A percentile compares a stretch with the other conserved stretches of the same genome.
These are phyloP conservation scores for Ctena decussata DNA, from an alignment of 2,888 invertebrate genomes.

Conservation along the genomic window DNA sequence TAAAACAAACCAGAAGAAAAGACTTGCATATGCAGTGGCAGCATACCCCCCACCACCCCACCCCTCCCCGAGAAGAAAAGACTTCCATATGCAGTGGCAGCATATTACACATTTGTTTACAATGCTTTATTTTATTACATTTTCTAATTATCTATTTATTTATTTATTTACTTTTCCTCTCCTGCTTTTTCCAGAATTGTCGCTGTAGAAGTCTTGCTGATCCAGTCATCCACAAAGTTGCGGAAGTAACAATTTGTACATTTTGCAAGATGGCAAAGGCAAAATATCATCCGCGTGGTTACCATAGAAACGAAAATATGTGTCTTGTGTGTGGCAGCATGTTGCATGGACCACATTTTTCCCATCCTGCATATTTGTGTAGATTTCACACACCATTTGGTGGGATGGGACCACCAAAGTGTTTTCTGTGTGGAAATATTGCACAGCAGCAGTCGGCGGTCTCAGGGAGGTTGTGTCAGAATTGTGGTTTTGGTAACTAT, in stretches of 20 bases:
- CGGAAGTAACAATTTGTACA: slow-evolving; percentile 63
- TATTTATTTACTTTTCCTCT: too few species aligned
- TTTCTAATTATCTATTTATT: too few species aligned
- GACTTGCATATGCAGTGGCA: too few species aligned
- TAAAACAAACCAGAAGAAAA: too few species aligned
- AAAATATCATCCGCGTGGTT: slow-evolving; percentile 56
- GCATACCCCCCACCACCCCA: too few species aligned
- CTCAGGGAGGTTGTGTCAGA: slow-evolving; percentile 54
- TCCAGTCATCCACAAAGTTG: slow-evolving; percentile 53
- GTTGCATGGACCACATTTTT: slow-evolving; percentile 1
- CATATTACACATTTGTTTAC: too few species aligned
- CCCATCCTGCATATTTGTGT: slow-evolving; percentile 43
- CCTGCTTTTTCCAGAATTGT: slow-evolving; percentile 49
- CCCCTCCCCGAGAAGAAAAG: too few species aligned
- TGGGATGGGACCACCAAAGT: slow-evolving; percentile 24
- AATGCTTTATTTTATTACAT: too few species aligned
- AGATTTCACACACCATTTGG: slow-evolving; percentile 43
- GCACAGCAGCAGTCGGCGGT: slow-evolving; percentile 13
- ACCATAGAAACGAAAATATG: slow-evolving; percentile 62
- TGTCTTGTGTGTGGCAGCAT: slow-evolving; percentile 69
- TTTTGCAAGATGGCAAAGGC: slow-evolving; percentile 53
- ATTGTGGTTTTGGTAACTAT: slow-evolving; percentile 68
- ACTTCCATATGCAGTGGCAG: too few species aligned
- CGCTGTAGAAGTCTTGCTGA: slow-evolving; percentile 65
- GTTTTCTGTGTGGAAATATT: slow-evolving; percentile 51